Evolutionary conservation across 1,140 invertebrate genomes (phyloP), one percentile per base, ranked within the genome.

Genomic region (Dufourea novaeangliae): DNA sequence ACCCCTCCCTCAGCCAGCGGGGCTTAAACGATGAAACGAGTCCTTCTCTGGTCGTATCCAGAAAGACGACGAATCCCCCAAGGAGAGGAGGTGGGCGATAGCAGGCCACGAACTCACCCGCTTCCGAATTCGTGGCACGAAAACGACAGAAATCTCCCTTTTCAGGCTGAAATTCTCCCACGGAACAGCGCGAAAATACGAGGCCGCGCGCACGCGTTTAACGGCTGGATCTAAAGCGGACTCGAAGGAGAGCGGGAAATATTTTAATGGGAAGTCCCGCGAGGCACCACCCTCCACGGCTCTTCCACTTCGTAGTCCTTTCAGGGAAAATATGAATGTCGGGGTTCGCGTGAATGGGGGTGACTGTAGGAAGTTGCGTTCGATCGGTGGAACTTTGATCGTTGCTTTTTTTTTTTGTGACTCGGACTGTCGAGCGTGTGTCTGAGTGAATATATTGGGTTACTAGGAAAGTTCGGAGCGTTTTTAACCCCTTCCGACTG

Each of bases 111-210:
- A 29, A 34, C 52, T n/a, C 71, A 50, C 29, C 54, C 34, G 54
- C 66, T 78, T 78, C 74, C 37, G 69, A 73, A 83, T 77, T 71
- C 67, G 74, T 54, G 66, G 68, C 67, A 77, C 74, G 74, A 77
- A 71, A 71, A 69, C 74, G 54, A 46, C 6, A n/a, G 3, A 39
- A 5, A 20, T 14, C 20, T 25, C 22, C 17, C 11, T 27, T 20
- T 0, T 0, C 17, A 8, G 17, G 7, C 44, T 6, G 67, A 32
- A 77, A 77, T 77, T 54, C 57, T 25, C 32, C 22, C 50, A 8
- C 29, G 39, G 34, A 37, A 6, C 46, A n/a, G 56, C 59, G 59
- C 54, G 52, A 54, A 75, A 57, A 57, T 67, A 75, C 62, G 62
- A 62, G 44, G 10, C 29, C 32, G 25, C 29, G 27, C 32, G 7